These are phyloP conservation scores for Sinocyclocheilus anshuiensis DNA, from an alignment of 2,113 vertebrate genomes.

Conservation along the genomic window DNA sequence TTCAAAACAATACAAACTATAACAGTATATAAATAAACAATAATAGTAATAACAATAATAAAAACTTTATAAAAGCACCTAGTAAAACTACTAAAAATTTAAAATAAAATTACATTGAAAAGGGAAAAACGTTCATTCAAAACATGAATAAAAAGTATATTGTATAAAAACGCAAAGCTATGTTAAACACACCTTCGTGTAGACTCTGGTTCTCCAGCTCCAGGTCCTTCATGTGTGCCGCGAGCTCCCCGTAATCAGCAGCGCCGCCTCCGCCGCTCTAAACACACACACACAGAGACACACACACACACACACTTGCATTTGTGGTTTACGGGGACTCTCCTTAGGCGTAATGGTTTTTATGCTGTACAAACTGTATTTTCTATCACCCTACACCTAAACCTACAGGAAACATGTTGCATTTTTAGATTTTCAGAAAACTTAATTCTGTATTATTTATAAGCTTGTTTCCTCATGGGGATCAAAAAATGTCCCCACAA, in stretches of 20 bases:
- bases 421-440: too few species aligned
- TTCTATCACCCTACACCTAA: too few species aligned
- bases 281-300: conserved; percentile 20
- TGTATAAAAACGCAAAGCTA: neutral
- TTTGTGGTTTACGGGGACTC: too few species aligned
- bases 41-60: neutral
- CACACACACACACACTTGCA: neutral
- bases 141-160: neutral
- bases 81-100: neutral
- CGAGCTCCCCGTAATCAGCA: conserved; percentile 85
- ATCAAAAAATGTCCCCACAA: too few species aligned
- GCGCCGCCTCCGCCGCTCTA: conserved; percentile 62
- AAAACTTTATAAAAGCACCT: neutral
- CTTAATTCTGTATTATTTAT: too few species aligned
- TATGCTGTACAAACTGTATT: too few species aligned
- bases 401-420: too few species aligned
- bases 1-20: too few species aligned
- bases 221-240: conserved; percentile 82
- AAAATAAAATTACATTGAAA: neutral
- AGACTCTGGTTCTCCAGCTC: conserved; percentile 89
- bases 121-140: neutral
- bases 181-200: conserved; percentile 77
- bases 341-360: too few species aligned
- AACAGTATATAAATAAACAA: neutral
- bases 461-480: too few species aligned